Conservation (phyloP, 2,113 vertebrate genomes). For the Istiophorus platypterus region DNA sequence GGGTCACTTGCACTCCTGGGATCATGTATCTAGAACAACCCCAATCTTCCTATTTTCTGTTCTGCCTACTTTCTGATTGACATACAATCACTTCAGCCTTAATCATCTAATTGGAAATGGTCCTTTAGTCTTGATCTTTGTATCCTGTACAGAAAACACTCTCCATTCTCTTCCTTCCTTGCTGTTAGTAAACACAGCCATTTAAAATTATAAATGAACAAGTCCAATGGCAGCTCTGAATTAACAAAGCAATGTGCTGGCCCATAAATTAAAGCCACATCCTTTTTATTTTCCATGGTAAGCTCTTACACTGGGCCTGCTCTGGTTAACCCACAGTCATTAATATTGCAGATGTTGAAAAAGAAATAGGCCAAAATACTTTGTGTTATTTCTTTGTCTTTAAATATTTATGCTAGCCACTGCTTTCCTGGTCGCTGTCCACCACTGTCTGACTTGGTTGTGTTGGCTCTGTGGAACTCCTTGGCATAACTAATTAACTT, state of each 20-base stretch:
- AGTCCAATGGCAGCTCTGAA: conserved; percentile 28
- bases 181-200: neutral
- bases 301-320: neutral
- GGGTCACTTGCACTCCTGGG: conserved; percentile 80
- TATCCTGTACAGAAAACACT: conserved; percentile 10
- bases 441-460: conserved; percentile 14
- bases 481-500: conserved; percentile 55
- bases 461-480: conserved; percentile 35
- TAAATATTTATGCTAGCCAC: conserved; percentile 70
- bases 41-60: conserved; percentile 67
- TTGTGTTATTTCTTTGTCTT: conserved; percentile 68
- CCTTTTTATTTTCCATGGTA: conserved; percentile 1
- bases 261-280: conserved; percentile 22
- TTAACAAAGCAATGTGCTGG: neutral
- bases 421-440: conserved; percentile 42
- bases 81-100: conserved; percentile 47
- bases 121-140: conserved; percentile 25
- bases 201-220: conserved; percentile 22
- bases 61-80: conserved; percentile 67
- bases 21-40: conserved; percentile 79
- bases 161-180: neutral
- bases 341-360: conserved; percentile 69
- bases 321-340: conserved; percentile 59
- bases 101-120: conserved; percentile 48
- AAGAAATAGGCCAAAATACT: conserved; percentile 74